A percentile compares a stretch with the other conserved stretches of the same genome.
phyloP scores from a whole-genome alignment of 2,113 vertebrate genomes.

The Phalacrocorax aristotelis region DNA sequence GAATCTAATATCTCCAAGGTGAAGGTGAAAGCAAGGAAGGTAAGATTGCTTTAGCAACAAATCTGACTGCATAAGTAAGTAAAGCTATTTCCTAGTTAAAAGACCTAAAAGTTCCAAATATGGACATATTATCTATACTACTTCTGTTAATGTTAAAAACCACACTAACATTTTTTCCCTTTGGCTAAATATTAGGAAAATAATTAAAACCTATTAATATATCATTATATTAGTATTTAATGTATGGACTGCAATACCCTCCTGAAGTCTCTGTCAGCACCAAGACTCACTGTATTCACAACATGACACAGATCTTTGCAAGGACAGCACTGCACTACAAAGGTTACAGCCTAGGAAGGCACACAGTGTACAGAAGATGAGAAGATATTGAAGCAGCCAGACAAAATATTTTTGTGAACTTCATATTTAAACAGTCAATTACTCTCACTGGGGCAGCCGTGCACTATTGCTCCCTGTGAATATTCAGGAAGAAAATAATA shows the following conservation, averaged over 20 bases:
- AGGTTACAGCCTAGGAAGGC: neutral
- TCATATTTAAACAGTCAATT: conserved; percentile 7
- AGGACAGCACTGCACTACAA: neutral
- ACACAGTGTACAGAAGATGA: neutral
- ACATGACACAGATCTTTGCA: neutral
- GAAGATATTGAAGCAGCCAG: conserved; percentile 14
- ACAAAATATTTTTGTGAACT: conserved; percentile 38
- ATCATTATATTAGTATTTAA: neutral
- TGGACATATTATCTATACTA: neutral
- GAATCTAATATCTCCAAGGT: neutral
- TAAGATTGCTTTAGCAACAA: neutral
- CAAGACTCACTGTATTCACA: neutral
- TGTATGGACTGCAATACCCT: neutral
- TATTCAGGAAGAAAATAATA: conserved; percentile 26
- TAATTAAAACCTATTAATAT: neutral
- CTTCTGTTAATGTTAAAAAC: neutral
- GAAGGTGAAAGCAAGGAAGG: neutral
- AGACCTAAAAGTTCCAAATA: neutral
- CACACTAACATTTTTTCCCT: neutral
- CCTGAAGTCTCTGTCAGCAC: neutral
- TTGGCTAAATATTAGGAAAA: neutral
- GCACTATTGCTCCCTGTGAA: neutral
- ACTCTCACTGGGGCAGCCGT: neutral
- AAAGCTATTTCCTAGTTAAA: neutral
- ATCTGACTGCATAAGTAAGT: neutral